Percentiles rank a stretch among this genome's conserved stretches.
Evolutionary conservation across 2,888 invertebrate species (phyloP).

Genomic region (Volucella bombylans): DNA sequence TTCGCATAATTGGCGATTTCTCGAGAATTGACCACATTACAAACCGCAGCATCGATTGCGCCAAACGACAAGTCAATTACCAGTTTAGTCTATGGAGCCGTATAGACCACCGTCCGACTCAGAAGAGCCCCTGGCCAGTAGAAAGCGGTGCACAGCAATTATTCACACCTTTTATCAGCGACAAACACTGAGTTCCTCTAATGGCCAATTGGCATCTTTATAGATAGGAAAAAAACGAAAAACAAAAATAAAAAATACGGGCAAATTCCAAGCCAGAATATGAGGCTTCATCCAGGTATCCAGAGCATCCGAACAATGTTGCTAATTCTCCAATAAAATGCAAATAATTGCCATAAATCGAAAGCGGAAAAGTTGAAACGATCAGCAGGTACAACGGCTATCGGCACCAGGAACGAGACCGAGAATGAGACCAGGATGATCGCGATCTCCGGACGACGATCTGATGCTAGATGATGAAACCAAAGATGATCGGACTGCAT

Average conservation of each 20-base stretch:
- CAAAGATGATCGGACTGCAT: constrained; percentile 13
- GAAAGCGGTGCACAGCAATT: constrained; percentile 49
- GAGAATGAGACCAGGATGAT: neutral
- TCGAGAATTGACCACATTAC: constrained; percentile 62
- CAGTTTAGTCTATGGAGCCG: constrained; percentile 15
- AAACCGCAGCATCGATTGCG: constrained; percentile 35
- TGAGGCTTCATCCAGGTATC: constrained; percentile 27
- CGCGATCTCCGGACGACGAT: no score
- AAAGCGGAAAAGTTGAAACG: constrained; percentile 72
- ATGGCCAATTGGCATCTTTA: constrained; percentile 44
- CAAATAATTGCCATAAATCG: constrained; percentile 72
- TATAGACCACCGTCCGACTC: constrained; percentile 42
- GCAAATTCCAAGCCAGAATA: constrained; percentile 35
- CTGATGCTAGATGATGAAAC: constrained; percentile 11
- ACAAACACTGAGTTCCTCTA: constrained; percentile 35
- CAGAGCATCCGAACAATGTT: constrained; percentile 57
- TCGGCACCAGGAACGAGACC: neutral
- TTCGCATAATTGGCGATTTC: constrained; percentile 64
- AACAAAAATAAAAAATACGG: neutral
- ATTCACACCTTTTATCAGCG: constrained; percentile 71
- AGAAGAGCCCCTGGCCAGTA: constrained; percentile 3
- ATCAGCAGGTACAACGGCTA: constrained; percentile 2
- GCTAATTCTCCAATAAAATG: constrained; percentile 70
- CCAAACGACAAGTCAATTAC: constrained; percentile 70
- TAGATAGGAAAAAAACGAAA: constrained; percentile 42